phyloP scores from a whole-genome alignment of 2,113 vertebrate species.

The Xiphias gladius region DNA sequence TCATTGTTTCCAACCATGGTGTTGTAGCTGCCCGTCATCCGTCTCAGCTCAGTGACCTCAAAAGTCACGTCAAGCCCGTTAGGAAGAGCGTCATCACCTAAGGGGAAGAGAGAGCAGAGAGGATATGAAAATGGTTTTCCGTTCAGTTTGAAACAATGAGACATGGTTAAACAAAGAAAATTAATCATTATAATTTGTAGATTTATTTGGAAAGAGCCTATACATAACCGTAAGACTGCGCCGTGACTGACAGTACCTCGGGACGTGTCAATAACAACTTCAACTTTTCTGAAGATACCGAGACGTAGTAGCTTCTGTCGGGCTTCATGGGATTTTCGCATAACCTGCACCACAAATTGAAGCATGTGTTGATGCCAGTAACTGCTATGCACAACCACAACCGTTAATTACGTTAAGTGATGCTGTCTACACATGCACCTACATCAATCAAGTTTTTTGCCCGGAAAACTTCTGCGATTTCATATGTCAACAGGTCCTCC shows the following conservation, averaged over 20 bases:
- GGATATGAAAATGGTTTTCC: not conserved
- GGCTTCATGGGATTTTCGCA: constrained; percentile 94
- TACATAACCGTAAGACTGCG: not conserved
- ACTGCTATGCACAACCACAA: not conserved
- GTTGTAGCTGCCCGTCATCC: constrained; percentile 96
- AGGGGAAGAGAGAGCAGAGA: not conserved
- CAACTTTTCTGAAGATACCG: constrained; percentile 95
- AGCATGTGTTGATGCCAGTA: not conserved
- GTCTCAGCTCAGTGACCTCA: constrained; percentile 92
- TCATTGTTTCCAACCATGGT: constrained; percentile 99
- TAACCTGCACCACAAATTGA: constrained; percentile 85
- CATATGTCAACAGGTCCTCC: constrained; percentile 93
- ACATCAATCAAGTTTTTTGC: constrained; percentile 96
- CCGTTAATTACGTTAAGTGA: not conserved
- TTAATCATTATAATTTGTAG: not conserved
- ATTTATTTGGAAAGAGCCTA: not conserved
- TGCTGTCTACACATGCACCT: not conserved
- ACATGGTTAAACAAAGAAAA: not conserved
- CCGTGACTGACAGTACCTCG: constrained; percentile 82
- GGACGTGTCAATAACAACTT: constrained; percentile 95
- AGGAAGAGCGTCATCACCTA: constrained; percentile 93
- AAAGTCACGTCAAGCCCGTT: constrained; percentile 96
- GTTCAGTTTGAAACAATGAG: not conserved
- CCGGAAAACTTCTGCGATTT: constrained; percentile 93
- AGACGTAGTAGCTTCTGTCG: constrained; percentile 94